Conservation (phyloP, 2,888 invertebrate genomes). For the Therioaphis trifolii region DNA sequence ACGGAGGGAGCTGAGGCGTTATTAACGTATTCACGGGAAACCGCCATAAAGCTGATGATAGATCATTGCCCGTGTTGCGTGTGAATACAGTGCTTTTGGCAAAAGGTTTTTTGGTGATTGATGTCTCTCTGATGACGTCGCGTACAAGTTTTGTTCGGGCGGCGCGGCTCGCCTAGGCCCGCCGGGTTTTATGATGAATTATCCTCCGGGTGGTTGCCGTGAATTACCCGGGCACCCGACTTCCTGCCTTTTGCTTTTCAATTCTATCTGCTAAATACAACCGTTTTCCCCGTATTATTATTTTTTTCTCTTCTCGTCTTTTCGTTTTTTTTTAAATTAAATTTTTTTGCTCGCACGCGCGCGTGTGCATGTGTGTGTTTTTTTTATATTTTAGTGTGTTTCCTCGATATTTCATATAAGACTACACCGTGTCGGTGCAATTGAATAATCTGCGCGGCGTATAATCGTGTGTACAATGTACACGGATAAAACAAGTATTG, state of each 20-base stretch:
- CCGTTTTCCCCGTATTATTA: constrained; percentile 45
- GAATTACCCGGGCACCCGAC: constrained; percentile 58
- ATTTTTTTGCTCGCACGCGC: too few species aligned
- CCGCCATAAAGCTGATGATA: constrained; percentile 60
- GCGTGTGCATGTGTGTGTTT: too few species aligned
- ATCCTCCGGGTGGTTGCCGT: constrained; percentile 47
- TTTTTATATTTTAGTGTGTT: constrained; percentile 19
- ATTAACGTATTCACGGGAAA: constrained; percentile 59
- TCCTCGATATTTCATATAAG: constrained; percentile 11
- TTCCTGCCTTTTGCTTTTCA: constrained; percentile 62
- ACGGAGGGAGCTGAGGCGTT: constrained; percentile 11
- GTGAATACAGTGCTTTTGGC: constrained; percentile 62
- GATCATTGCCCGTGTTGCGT: constrained; percentile 58
- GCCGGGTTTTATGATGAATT: constrained; percentile 62
- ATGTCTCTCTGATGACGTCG: constrained; percentile 62
- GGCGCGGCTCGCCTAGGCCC: constrained; percentile 46
- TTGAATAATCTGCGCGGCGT: constrained; percentile 1
- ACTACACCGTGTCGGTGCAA: neutral
- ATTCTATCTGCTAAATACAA: constrained; percentile 51
- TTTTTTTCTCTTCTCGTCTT: constrained; percentile 15
- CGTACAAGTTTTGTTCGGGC: constrained; percentile 60
- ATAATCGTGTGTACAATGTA: too few species aligned
- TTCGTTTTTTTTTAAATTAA: constrained; percentile 15
- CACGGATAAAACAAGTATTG: too few species aligned
- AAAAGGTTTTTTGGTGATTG: constrained; percentile 62